Percentiles rank a stretch among this genome's conserved stretches.
phyloP scores from a whole-genome alignment of 2,113 vertebrate species.

The Motacilla tschutschensis region DNA sequence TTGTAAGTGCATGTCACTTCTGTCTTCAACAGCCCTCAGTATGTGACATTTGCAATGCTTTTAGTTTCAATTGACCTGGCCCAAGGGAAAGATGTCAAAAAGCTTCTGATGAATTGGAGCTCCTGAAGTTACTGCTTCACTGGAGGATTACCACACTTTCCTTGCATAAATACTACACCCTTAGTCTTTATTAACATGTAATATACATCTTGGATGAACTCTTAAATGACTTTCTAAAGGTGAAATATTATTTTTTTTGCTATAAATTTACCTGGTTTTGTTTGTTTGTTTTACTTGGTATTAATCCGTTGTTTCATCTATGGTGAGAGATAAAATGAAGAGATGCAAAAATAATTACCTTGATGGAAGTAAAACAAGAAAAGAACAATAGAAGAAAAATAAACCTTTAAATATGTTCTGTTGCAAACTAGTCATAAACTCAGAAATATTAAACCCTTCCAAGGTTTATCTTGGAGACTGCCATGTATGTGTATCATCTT shows the following conservation, averaged over 20 bases:
- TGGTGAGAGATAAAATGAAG: neutral
- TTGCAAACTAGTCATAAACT: neutral
- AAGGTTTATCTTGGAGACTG: neutral
- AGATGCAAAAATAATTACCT: neutral
- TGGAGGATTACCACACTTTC: neutral
- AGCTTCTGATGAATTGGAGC: neutral
- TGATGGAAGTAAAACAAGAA: neutral
- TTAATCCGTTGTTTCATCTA: neutral
- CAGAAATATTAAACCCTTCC: neutral
- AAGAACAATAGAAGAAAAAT: neutral
- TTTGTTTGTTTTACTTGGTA: neutral
- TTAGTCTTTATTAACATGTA: neutral
- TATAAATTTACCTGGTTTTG: neutral
- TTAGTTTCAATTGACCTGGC: neutral
- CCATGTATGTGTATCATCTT: fast-evolving
- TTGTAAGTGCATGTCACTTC: conserved; percentile 8
- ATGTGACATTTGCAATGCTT: neutral
- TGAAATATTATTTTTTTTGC: neutral
- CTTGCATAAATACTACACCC: neutral
- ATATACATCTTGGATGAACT: neutral
- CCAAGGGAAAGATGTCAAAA: neutral
- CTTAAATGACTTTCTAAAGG: neutral
- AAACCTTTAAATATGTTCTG: neutral
- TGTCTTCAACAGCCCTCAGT: neutral
- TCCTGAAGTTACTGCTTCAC: neutral